These are phyloP conservation scores for Aurelia coerulea DNA, from an alignment of 30 jellyfish, hydroid and myxozoan species.

Conservation along the genomic window DNA sequence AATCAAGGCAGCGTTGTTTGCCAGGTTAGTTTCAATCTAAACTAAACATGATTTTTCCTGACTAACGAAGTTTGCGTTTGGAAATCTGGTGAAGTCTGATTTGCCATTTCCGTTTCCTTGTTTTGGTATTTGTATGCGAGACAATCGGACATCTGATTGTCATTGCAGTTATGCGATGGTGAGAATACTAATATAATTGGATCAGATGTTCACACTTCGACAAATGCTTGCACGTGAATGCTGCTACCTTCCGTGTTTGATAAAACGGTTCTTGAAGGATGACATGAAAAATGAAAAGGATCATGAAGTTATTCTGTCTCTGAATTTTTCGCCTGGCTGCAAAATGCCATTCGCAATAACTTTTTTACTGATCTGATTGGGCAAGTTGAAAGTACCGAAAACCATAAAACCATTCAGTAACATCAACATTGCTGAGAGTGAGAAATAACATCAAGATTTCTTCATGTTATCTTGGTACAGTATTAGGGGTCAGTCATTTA, in stretches of 20 bases:
- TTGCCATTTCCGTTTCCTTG: constrained; percentile 41
- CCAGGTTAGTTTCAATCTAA: constrained; percentile 4
- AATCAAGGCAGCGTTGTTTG: not conserved
- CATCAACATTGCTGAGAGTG: too few relatives aligned
- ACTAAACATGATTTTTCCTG: constrained; percentile 7
- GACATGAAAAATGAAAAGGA: too few relatives aligned
- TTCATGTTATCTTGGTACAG: too few relatives aligned
- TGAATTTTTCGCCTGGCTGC: too few relatives aligned
- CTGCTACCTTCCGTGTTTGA: constrained; percentile 21
- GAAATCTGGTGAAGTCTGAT: constrained; percentile 34
- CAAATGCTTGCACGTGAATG: not conserved
- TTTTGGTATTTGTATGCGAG: constrained; percentile 11
- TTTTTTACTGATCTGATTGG: too few relatives aligned
- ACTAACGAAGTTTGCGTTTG: not conserved
- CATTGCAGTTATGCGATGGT: constrained; percentile 33
- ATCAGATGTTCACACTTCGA: constrained; percentile 21
- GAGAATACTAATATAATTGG: constrained; percentile 35
- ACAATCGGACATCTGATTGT: constrained; percentile 31
- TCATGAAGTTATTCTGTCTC: too few relatives aligned
- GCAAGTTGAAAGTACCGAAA: too few relatives aligned
- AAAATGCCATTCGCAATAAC: too few relatives aligned
- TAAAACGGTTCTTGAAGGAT: too few relatives aligned
- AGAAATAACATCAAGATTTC: too few relatives aligned
- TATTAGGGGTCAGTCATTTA: too few relatives aligned
- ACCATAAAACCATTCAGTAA: too few relatives aligned